A percentile compares a stretch with the other conserved stretches of the same genome.
These are phyloP conservation scores for Drosophila willistoni DNA, from an alignment of 1,140 invertebrate genomes.

Conservation along the genomic window DNA sequence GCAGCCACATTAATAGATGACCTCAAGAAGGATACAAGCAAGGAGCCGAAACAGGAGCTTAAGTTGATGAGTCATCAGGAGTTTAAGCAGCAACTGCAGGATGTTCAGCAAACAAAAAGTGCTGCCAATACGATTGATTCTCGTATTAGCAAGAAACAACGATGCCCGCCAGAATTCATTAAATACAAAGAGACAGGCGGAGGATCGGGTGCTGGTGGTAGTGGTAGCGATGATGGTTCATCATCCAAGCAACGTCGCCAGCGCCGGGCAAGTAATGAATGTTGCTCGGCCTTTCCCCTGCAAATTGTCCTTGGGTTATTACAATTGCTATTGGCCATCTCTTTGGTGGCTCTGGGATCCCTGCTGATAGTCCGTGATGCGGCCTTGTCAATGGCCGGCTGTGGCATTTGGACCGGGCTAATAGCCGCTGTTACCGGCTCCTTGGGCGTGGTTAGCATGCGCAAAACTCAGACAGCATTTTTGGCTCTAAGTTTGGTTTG, in stretches of 20 bases:
- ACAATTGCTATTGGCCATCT: constrained; percentile 75
- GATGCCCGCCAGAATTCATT: constrained; percentile 75
- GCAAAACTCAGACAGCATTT: constrained; percentile 78
- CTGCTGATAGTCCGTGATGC: constrained; percentile 74
- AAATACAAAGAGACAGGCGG: constrained; percentile 62
- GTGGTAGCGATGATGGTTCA: constrained; percentile 39
- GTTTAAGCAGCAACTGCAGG: constrained; percentile 74
- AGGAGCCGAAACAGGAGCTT: constrained; percentile 42
- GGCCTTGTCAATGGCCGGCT: constrained; percentile 74
- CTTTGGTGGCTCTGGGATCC: constrained; percentile 73
- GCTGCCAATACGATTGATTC: constrained; percentile 68
- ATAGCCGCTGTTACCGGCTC: constrained; percentile 78
- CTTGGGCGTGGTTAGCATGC: constrained; percentile 78
- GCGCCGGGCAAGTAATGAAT: constrained; percentile 61
- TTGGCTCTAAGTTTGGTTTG: constrained; percentile 80
- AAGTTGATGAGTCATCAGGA: constrained; percentile 75
- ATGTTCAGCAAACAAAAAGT: constrained; percentile 49
- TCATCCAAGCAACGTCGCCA: constrained; percentile 55
- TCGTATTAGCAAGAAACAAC: constrained; percentile 79
- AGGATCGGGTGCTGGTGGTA: constrained; percentile 31
- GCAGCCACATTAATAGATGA: constrained; percentile 56
- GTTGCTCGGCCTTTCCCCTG: constrained; percentile 74
- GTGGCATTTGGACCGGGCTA: constrained; percentile 79
- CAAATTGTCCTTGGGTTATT: constrained; percentile 76
- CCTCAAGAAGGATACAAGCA: constrained; percentile 29